phyloP scores from a whole-genome alignment of 2,113 vertebrate species.

The Sinocyclocheilus maitianheensis region DNA sequence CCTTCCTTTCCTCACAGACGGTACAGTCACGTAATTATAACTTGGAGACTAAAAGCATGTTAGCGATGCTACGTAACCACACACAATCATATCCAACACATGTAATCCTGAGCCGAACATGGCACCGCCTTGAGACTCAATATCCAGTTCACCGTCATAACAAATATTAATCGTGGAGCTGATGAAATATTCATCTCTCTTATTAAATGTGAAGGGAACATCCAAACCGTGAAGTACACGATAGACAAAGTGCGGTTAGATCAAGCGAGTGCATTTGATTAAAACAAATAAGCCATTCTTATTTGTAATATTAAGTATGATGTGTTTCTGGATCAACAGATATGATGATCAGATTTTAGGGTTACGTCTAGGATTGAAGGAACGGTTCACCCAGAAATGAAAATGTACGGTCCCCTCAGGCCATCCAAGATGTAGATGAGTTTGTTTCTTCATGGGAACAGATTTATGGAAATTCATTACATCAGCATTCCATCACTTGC shows the following conservation, averaged over 20 bases:
- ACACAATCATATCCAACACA: background rate
- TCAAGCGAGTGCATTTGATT: background rate
- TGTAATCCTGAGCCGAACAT: conserved; percentile 26
- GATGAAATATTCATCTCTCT: conserved; percentile 23
- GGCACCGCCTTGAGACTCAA: conserved; percentile 13
- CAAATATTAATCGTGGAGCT: conserved; percentile 5
- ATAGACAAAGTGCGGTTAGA: conserved; percentile 6
- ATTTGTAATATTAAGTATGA: background rate
- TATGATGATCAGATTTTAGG: background rate
- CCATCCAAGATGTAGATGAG: background rate
- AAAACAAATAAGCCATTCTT: conserved; percentile 4
- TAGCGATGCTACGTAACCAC: conserved; percentile 22
- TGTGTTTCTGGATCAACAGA: background rate
- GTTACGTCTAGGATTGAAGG: background rate
- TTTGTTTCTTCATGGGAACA: background rate
- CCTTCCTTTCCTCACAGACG: conserved; percentile 2
- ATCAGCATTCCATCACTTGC: background rate
- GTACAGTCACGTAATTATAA: conserved; percentile 4
- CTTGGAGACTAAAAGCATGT: conserved; percentile 30
- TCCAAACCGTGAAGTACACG: conserved; percentile 1
- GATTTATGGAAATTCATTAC: background rate
- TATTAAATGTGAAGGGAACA: conserved; percentile 33
- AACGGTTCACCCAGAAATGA: background rate
- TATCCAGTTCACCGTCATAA: conserved; percentile 21
- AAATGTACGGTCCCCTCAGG: background rate